Evolutionary conservation across 2,888 invertebrate species (phyloP), one percentile per base, ranked within the genome.

Genomic region (Euplexia lucipara): DNA sequence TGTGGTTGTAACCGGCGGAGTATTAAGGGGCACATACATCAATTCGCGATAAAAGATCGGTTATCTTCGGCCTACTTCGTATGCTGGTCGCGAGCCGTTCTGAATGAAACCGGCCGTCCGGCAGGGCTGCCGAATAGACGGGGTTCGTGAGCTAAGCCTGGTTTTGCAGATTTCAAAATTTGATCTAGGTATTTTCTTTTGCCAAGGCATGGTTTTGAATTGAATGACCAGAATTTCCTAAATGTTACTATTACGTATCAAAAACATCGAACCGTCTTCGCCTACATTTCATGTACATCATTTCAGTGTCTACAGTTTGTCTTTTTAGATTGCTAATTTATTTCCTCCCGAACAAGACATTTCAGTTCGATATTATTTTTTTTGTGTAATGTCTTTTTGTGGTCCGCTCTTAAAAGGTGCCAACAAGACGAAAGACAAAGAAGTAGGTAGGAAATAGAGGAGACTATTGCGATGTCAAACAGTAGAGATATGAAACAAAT

Each of bases 1-100:
- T 69, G 37, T 41, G 52, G 41, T 75, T 53, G 70, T 74, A 64
- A 41, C 39, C 32, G 22, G n/a, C 16, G 10, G 16, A 69, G 61
- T 71, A 74, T 79, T 77, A 77, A 59, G 75, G 63, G 53, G 77
- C 75, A 84, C 83, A 86, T 88, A 86, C 86, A 88, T 88, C 88
- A 88, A 84, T 82, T 78, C 73, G 81, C 79, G 89, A 90, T 89
- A 89, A 88, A 86, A 86, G 87, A 90, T 90, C 87, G 83, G 82
- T 83, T 87, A 89, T 89, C 89, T 77, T 49, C 70, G 73, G 75
- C 73, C 75, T 77, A 72, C 75, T 83, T 81, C 74, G 82, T 83
- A 82, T 82, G 79, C 81, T 60, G 62, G 61, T 52, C 76, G 70
- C 67, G 70, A 75, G 68, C 34, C 66, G 48, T 39, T 51, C 48